Percentiles rank a stretch among this genome's conserved stretches.
Conservation (phyloP, 2,113 vertebrate genomes). For the Noturus placidus region DNA sequence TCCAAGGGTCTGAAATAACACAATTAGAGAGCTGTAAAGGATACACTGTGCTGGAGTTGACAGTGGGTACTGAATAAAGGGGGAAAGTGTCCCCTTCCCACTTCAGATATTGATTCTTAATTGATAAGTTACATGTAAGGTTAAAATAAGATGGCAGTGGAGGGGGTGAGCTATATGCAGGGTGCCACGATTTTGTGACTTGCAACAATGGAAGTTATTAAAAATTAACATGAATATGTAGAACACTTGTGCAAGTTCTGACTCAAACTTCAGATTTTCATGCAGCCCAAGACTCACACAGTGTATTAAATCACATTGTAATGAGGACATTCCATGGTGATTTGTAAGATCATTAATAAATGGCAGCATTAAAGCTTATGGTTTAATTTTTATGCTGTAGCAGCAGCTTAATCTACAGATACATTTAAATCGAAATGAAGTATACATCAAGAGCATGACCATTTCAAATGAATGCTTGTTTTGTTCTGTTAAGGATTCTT, state of each 20-base stretch:
- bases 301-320: slow-evolving; percentile 34
- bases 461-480: not conserved
- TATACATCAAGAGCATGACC: not conserved
- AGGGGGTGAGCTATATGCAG: slow-evolving; percentile 10
- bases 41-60: slow-evolving; percentile 25
- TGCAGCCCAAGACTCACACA: slow-evolving; percentile 27
- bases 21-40: slow-evolving; percentile 48
- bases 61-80: slow-evolving; percentile 21
- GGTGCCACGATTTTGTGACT: slow-evolving; percentile 28
- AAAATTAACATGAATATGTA: slow-evolving; percentile 50
- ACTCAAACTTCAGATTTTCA: slow-evolving; percentile 54
- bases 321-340: slow-evolving; percentile 15
- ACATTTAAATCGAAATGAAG: not conserved
- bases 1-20: slow-evolving; percentile 55
- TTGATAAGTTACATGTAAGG: slow-evolving; percentile 8
- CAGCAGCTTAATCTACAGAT: not conserved
- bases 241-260: slow-evolving; percentile 56
- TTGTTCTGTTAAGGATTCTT: slow-evolving; percentile 79
- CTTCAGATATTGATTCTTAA: slow-evolving; percentile 18
- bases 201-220: slow-evolving; percentile 13
- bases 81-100: slow-evolving; percentile 26
- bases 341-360: not conserved
- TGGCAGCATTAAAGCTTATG: not conserved
- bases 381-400: not conserved
- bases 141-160: slow-evolving; percentile 27